Conservation (phyloP, 2,888 invertebrate species). For the Apeira syringaria region DNA sequence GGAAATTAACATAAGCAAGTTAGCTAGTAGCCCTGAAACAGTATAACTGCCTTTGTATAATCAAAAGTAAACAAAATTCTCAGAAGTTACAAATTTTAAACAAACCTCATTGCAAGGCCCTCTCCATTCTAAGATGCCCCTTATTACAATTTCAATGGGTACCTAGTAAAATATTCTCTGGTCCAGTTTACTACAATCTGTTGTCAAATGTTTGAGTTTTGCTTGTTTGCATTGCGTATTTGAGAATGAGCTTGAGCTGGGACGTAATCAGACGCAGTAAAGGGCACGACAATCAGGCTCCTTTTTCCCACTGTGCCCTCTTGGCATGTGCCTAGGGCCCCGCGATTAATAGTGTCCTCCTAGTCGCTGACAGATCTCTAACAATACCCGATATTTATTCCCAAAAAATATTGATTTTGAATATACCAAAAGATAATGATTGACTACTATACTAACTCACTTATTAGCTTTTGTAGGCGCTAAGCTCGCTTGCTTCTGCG, state of each 20-base stretch:
- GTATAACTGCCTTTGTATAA: neutral
- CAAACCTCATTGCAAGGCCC: neutral
- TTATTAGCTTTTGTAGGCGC: too few species aligned
- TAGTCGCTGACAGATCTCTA: too few species aligned
- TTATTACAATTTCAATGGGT: neutral
- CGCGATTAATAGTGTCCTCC: too few species aligned
- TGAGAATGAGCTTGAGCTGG: neutral
- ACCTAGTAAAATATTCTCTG: neutral
- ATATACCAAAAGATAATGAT: too few species aligned
- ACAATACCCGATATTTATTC: too few species aligned
- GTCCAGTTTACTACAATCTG: constrained; percentile 9
- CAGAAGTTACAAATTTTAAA: neutral
- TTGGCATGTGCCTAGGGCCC: too few species aligned
- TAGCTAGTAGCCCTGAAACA: neutral
- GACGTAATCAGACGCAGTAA: neutral
- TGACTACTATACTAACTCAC: too few species aligned
- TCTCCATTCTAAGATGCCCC: neutral
- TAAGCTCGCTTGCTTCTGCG: too few species aligned
- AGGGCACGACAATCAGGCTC: too few species aligned
- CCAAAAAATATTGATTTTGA: too few species aligned
- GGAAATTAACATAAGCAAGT: too few species aligned
- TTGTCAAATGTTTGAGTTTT: constrained; percentile 19
- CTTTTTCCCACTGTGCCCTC: too few species aligned
- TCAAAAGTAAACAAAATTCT: neutral
- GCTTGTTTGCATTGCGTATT: constrained; percentile 12